Percentiles rank a stretch among this genome's conserved stretches.
Evolutionary conservation across 2,113 vertebrate species (phyloP).

Genomic region (Dicerorhinus sumatrensis): DNA sequence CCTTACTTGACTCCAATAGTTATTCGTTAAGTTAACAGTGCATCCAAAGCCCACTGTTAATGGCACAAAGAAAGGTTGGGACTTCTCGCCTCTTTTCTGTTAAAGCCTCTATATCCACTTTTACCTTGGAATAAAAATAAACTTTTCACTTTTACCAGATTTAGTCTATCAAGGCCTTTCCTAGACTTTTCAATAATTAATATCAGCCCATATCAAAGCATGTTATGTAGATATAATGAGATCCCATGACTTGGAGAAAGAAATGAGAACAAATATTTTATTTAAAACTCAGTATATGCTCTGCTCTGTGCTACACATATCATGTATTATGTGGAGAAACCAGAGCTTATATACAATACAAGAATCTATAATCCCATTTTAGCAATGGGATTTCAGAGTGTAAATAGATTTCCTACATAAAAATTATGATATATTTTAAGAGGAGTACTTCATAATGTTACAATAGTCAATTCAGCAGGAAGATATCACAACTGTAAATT

Average conservation of each 20-base stretch:
- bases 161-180: background rate
- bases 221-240: background rate
- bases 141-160: background rate
- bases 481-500: background rate
- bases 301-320: background rate
- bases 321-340: background rate
- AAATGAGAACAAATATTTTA: background rate
- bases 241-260: background rate
- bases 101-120: background rate
- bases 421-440: background rate
- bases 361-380: background rate
- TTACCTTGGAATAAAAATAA: background rate
- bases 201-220: background rate
- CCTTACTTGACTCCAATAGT: background rate
- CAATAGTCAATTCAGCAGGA: background rate
- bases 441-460: background rate
- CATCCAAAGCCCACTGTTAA: background rate
- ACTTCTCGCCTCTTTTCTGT: background rate
- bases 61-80: background rate
- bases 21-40: background rate
- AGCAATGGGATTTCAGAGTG: background rate
- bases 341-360: background rate
- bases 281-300: background rate
- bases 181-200: background rate
- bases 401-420: background rate